A percentile compares a stretch with the other conserved stretches of the same genome.
phyloP scores from a whole-genome alignment of 30 jellyfish, hydroid and myxozoan species.

The Catostylus mosaicus region DNA sequence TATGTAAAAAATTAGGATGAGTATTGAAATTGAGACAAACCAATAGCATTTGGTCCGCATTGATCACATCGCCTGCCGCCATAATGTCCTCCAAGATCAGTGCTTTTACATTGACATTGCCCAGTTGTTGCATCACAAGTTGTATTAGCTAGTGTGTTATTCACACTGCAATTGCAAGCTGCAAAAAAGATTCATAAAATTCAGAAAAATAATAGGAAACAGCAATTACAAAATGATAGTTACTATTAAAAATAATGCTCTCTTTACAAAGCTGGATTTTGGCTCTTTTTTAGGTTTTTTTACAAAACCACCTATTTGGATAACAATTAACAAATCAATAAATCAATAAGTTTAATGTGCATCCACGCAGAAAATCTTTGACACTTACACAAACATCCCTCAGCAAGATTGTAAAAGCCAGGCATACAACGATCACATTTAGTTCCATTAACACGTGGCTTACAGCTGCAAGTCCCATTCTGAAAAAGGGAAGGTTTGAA shows the following conservation, averaged over 20 bases:
- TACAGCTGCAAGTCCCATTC: slow-evolving; percentile 86
- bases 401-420: slow-evolving; percentile 78
- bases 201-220: too few relatives aligned
- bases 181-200: neutral
- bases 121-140: slow-evolving; percentile 84
- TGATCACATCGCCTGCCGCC: slow-evolving; percentile 89
- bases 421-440: slow-evolving; percentile 93
- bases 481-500: neutral
- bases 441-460: slow-evolving; percentile 81
- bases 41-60: slow-evolving; percentile 92
- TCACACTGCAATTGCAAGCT: slow-evolving; percentile 92
- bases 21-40: too few relatives aligned
- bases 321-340: too few relatives aligned
- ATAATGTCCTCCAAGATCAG: slow-evolving; percentile 79
- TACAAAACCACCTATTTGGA: too few relatives aligned
- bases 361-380: neutral
- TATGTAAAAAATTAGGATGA: too few relatives aligned
- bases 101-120: slow-evolving; percentile 77
- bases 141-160: slow-evolving; percentile 61
- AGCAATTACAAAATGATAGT: neutral
- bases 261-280: too few relatives aligned
- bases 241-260: neutral
- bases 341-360: too few relatives aligned
- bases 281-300: too few relatives aligned
- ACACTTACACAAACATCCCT: slow-evolving; percentile 92